Conservation (phyloP, 1,140 invertebrate genomes). For the Drosophila kohkoa region DNA sequence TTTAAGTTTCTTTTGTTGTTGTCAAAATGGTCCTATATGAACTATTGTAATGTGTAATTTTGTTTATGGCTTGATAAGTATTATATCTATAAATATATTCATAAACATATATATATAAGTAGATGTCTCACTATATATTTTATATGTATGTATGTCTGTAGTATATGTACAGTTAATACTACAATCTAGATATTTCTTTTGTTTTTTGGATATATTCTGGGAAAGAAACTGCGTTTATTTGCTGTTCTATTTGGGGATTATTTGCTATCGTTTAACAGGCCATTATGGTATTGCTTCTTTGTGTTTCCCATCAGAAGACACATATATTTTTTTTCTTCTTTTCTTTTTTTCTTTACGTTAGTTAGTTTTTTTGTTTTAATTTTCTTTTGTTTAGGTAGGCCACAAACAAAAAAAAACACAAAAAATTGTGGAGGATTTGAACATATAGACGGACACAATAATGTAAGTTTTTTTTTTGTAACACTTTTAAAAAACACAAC, state of each 20-base stretch:
- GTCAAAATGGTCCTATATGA: slow-evolving; percentile 18
- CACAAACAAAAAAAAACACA: slow-evolving; percentile 9
- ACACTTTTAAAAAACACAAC: background rate
- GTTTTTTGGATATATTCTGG: slow-evolving; percentile 26
- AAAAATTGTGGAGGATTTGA: background rate
- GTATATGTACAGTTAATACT: slow-evolving; percentile 18
- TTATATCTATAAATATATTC: slow-evolving; percentile 13
- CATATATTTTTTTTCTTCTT: slow-evolving; percentile 23
- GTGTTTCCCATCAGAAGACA: slow-evolving; percentile 40
- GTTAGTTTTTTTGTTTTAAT: slow-evolving; percentile 4
- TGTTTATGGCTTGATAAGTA: slow-evolving; percentile 9
- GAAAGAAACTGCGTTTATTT: slow-evolving; percentile 40
- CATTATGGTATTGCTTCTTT: slow-evolving; percentile 57
- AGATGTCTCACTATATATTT: background rate
- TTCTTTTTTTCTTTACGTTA: slow-evolving; percentile 12
- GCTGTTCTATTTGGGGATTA: slow-evolving; percentile 42
- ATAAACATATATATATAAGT: slow-evolving; percentile 24
- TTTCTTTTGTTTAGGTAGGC: slow-evolving; percentile 27
- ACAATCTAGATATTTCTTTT: slow-evolving; percentile 22
- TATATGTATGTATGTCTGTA: background rate
- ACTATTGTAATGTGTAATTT: slow-evolving; percentile 14
- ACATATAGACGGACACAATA: background rate
- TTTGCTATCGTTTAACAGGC: slow-evolving; percentile 52
- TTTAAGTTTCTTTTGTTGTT: slow-evolving; percentile 4
- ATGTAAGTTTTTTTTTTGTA: background rate